These are phyloP conservation scores for Antrozous pallidus DNA, from an alignment of 2,797 vertebrate species.

Conservation along the genomic window DNA sequence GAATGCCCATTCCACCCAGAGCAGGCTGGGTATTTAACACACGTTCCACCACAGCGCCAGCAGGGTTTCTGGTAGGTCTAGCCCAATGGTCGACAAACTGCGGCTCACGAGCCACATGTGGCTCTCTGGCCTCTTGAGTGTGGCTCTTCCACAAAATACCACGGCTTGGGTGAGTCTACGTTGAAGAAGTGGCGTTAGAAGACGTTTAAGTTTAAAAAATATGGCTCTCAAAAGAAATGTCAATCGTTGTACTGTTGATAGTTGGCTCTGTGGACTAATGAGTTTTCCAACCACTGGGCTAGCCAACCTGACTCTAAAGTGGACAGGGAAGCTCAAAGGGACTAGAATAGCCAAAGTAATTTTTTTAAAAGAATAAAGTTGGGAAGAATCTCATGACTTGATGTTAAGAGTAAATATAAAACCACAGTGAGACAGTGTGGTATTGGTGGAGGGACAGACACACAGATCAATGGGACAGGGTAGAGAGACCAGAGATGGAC, in stretches of 20 bases:
- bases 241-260: too few species aligned
- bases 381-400: neutral
- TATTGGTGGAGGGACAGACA: neutral
- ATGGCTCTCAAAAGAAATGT: too few species aligned
- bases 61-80: neutral
- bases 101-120: too few species aligned
- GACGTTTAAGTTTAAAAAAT: too few species aligned
- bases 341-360: neutral
- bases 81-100: too few species aligned
- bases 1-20: neutral
- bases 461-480: neutral
- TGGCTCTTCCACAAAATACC: too few species aligned
- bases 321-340: neutral
- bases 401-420: constrained; percentile 16
- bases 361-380: neutral
- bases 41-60: neutral
- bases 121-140: too few species aligned
- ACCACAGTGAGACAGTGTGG: neutral
- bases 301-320: constrained; percentile 20
- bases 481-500: neutral
- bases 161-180: too few species aligned
- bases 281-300: too few species aligned
- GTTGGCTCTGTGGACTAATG: too few species aligned
- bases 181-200: too few species aligned
- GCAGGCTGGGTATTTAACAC: neutral